Base-by-base conservation (phyloP, 2,888 invertebrate genomes). In the Coenonympha glycerion region DNA sequence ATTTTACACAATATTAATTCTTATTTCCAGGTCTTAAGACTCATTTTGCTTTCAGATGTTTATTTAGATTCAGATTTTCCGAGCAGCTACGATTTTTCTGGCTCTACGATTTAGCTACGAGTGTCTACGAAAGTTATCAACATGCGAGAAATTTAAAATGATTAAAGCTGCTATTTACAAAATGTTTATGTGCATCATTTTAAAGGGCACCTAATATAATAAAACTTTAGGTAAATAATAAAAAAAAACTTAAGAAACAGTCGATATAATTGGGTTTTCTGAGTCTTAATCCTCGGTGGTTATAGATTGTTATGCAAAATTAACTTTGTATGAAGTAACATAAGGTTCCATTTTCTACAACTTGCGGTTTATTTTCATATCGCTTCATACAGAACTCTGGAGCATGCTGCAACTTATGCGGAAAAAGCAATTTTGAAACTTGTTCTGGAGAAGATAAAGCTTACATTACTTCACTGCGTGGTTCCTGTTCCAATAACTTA, bases 401-500 rank as follows among this genome's bases (percentile, higher is more conserved):
- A 39, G 39, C 39, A 37, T 13, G 15, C 39, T 28, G 41, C 26
- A 28, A 28, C 41, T 30, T 28, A 18, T 28, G 2, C 1, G 6
- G 11, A 19, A 19, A 16, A 19, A 13, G n/a, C 28, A 2, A 41
- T 18, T 41, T 28, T 41, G 2, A 5, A 11, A 9, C 15, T 22
- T 39, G 39, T 1, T 5, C 0, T 0, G 3, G 0, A 3, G 2
- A 1, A 1, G 4, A 24, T 39, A 8, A 9, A 15, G 15, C 39
- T 4, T 1, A 16, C 9, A 24, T 15, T 39, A 1, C 13, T 22
- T 13, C 9, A 8, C 1, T 9, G 8, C 8, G 9, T 15, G 1
- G n/a, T 15, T 31, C 3, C 11, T 22, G 15, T 31, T 39, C 22
- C 39, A 22, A 47, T 40, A 39, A 37, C 30, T 39, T 22, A 31